A percentile compares a stretch with the other conserved stretches of the same genome.
phyloP scores from a whole-genome alignment of 2,797 vertebrate species.

The Xyrichtys novacula region DNA sequence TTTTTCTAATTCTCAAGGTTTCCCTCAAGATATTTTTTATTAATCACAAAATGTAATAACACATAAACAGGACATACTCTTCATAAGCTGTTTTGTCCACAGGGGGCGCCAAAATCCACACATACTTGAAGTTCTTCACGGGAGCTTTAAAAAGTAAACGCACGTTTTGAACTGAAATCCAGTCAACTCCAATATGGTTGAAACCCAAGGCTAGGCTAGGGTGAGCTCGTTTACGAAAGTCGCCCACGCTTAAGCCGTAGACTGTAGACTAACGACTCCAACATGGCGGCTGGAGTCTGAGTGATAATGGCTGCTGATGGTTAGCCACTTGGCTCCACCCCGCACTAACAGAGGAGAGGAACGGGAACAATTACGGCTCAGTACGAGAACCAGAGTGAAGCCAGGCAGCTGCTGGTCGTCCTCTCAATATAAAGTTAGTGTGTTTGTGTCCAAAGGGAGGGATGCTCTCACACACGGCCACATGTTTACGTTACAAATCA shows the following conservation, averaged over 20 bases:
- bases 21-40: too few relatives aligned
- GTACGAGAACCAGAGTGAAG: conserved; percentile 60
- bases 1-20: too few relatives aligned
- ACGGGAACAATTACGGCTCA: conserved; percentile 77
- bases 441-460: conserved; percentile 38
- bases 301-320: conserved; percentile 67
- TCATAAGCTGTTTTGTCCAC: too few relatives aligned
- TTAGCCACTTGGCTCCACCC: conserved; percentile 73
- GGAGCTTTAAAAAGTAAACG: too few relatives aligned
- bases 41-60: too few relatives aligned
- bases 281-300: conserved; percentile 45
- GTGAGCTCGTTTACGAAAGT: too few relatives aligned
- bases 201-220: too few relatives aligned
- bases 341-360: conserved; percentile 53
- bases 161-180: too few relatives aligned
- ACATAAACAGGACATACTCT: too few relatives aligned
- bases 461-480: conserved; percentile 63
- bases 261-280: conserved; percentile 42
- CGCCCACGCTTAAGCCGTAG: not conserved
- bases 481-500: conserved; percentile 85
- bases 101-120: too few relatives aligned
- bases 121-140: too few relatives aligned
- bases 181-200: too few relatives aligned
- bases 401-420: conserved; percentile 69
- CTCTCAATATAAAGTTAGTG: conserved; percentile 43